These are phyloP conservation scores for Proterorhinus semilunaris DNA, from an alignment of 2,113 vertebrate genomes.

Conservation along the genomic window DNA sequence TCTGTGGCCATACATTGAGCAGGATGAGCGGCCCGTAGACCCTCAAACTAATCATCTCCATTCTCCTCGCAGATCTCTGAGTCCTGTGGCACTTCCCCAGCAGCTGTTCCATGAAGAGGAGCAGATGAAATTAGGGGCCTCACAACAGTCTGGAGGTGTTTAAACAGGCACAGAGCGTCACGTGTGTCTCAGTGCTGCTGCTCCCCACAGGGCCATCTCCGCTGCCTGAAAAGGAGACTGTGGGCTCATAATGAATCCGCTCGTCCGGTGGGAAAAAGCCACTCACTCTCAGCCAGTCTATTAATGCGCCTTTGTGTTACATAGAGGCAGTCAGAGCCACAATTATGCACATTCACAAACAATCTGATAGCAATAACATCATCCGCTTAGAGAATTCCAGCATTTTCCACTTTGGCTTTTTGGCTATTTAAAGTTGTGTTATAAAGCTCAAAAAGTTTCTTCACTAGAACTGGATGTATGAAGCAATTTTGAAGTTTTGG, in stretches of 20 bases:
- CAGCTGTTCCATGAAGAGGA: conserved; percentile 58
- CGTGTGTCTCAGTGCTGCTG: conserved; percentile 59
- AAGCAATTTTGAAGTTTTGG: too few species aligned
- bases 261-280: conserved; percentile 62
- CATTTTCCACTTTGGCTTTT: background rate
- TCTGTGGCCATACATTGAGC: background rate
- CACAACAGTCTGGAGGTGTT: conserved; percentile 65
- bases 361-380: conserved; percentile 3
- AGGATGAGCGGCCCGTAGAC: conserved; percentile 1
- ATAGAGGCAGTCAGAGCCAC: background rate
- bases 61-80: conserved; percentile 53
- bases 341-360: conserved; percentile 9
- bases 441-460: too few species aligned
- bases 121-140: conserved; percentile 36
- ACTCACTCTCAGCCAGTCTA: conserved; percentile 50
- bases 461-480: too few species aligned
- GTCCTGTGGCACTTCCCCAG: conserved; percentile 58
- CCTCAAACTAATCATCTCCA: conserved; percentile 63
- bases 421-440: too few species aligned
- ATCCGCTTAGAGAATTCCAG: background rate
- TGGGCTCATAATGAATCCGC: conserved; percentile 68
- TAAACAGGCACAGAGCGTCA: conserved; percentile 65
- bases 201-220: conserved; percentile 67
- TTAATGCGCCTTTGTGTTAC: conserved; percentile 26
- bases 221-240: conserved; percentile 59